Percentiles rank a stretch among this genome's conserved stretches.
phyloP scores from a whole-genome alignment of 2,113 vertebrate species.

The Neodontobutis hainanensis region DNA sequence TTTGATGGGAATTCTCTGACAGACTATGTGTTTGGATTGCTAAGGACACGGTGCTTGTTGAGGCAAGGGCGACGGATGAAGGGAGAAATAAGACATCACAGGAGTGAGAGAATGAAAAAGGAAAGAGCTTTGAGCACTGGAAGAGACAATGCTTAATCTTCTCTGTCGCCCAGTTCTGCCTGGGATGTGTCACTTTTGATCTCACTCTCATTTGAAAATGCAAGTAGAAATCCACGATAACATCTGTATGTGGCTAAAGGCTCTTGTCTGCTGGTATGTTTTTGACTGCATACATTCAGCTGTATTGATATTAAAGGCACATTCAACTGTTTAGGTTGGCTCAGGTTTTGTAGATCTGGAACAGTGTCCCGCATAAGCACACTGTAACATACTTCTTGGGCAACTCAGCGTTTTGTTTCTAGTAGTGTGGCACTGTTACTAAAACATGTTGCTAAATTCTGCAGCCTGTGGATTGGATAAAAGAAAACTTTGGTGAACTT shows the following conservation, averaged over 20 bases:
- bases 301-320: no score
- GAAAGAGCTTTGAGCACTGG: conserved; percentile 10
- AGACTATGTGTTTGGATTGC: background rate
- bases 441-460: no score
- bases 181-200: conserved; percentile 31
- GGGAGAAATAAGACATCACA: background rate
- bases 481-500: no score
- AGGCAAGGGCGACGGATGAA: background rate
- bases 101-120: background rate
- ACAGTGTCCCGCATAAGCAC: no score
- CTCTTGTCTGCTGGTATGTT: background rate
- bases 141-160: conserved; percentile 25
- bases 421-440: no score
- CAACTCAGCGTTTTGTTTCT: background rate
- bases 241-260: conserved; percentile 9
- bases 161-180: conserved; percentile 6
- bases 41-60: conserved; percentile 1
- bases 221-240: conserved; percentile 26
- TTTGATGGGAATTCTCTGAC: background rate
- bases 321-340: no score
- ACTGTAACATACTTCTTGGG: no score
- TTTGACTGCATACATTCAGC: background rate
- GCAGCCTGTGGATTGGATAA: no score
- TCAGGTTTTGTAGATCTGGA: no score
- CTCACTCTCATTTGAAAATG: conserved; percentile 13